Conservation (phyloP, 2,113 vertebrate species). For the Microtus montanus region DNA sequence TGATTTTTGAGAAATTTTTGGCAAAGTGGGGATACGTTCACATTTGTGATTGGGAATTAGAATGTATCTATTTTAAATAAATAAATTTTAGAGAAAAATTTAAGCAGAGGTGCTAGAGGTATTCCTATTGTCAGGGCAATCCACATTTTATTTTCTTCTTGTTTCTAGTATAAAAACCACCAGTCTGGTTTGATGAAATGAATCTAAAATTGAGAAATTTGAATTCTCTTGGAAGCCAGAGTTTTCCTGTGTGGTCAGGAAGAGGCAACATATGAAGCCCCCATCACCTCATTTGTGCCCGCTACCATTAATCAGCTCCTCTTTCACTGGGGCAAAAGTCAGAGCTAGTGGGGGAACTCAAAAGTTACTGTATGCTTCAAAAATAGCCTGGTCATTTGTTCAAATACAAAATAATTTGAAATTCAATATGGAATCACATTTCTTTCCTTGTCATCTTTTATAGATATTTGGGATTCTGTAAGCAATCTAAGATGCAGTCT, state of each 20-base stretch:
- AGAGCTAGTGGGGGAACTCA: constrained; percentile 68
- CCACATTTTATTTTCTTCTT: not conserved
- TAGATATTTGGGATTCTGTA: not conserved
- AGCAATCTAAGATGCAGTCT: not conserved
- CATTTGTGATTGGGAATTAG: not conserved
- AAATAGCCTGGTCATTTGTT: constrained; percentile 63
- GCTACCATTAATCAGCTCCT: constrained; percentile 66
- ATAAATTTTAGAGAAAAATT: not conserved
- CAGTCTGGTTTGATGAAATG: not conserved
- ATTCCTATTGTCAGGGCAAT: not conserved
- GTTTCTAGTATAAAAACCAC: not conserved
- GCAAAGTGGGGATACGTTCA: not conserved
- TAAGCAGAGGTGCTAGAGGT: not conserved
- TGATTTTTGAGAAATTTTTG: constrained; percentile 51
- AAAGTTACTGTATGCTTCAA: constrained; percentile 72
- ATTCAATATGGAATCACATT: constrained; percentile 50
- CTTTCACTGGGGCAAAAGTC: constrained; percentile 65
- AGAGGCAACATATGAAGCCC: too few relatives aligned
- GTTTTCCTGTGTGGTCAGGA: constrained; percentile 33
- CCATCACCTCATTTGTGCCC: not conserved
- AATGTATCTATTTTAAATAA: not conserved
- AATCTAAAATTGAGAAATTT: constrained; percentile 39
- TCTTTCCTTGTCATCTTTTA: constrained; percentile 68
- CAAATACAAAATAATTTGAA: constrained; percentile 69
- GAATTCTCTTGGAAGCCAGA: constrained; percentile 34